Evolutionary conservation across 2,113 vertebrate species (phyloP).

Genomic region (Aegotheles bennettii): DNA sequence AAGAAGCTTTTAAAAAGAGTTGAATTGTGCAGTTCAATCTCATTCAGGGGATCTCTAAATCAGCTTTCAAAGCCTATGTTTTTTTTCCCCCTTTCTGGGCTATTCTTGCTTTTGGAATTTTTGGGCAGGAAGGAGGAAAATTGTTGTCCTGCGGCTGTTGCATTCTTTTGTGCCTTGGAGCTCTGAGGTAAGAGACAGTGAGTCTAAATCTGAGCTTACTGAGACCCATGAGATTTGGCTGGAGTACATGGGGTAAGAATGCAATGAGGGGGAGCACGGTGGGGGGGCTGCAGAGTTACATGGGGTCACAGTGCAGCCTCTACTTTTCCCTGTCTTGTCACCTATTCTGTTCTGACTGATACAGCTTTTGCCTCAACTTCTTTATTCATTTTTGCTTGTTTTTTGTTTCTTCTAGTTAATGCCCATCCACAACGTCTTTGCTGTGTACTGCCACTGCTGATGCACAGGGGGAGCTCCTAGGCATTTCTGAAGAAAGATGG

Average conservation of each 20-base stretch:
- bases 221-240: background rate
- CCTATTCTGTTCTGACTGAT: background rate
- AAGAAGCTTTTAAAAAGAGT: background rate
- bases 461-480: background rate
- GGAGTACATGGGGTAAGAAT: background rate
- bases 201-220: background rate
- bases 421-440: slow-evolving; percentile 71
- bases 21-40: background rate
- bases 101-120: background rate
- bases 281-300: background rate
- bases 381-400: too few relatives aligned
- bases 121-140: background rate
- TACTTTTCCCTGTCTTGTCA: background rate
- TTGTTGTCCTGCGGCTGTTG: background rate
- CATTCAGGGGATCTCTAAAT: background rate
- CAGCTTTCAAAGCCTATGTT: background rate
- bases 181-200: background rate
- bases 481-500: slow-evolving; percentile 78
- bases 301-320: background rate
- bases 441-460: slow-evolving; percentile 57
- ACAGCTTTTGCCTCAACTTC: background rate
- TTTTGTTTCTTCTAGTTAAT: slow-evolving; percentile 65
- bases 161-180: background rate
- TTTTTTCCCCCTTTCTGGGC: background rate
- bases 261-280: accelerated